Evolutionary conservation across 2,113 vertebrate genomes (phyloP).

Genomic region (Rhegmatorhina hoffmannsi): DNA sequence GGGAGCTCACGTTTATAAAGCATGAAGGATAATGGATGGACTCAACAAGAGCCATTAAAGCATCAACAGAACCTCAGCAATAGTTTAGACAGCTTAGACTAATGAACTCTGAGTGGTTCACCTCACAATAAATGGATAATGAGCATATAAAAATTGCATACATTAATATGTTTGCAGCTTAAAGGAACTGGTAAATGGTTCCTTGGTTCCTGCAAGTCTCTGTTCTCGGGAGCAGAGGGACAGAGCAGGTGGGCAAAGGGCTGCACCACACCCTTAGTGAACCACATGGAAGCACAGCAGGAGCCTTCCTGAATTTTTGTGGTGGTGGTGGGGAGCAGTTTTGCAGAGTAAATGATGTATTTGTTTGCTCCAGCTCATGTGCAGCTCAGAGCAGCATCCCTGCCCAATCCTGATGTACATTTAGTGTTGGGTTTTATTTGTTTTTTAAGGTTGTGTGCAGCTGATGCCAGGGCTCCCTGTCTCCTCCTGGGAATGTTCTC

Average conservation of each 20-base stretch:
- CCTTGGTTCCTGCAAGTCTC: conserved; percentile 30
- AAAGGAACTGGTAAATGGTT: conserved; percentile 43
- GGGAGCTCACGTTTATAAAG: background rate
- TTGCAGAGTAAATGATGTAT: background rate
- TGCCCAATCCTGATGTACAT: background rate
- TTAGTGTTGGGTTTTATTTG: background rate
- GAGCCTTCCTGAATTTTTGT: background rate
- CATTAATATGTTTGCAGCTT: conserved; percentile 30
- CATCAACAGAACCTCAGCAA: background rate
- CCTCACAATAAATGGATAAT: conserved; percentile 47
- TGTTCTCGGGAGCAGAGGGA: background rate
- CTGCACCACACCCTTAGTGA: background rate
- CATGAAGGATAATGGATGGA: background rate
- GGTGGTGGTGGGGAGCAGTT: background rate
- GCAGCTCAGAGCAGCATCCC: background rate
- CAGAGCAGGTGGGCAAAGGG: background rate
- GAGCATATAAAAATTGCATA: background rate
- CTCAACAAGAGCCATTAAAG: conserved; percentile 53
- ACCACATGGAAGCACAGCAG: background rate
- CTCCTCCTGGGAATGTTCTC: background rate
- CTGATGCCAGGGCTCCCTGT: background rate
- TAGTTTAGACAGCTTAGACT: background rate
- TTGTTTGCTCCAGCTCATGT: background rate
- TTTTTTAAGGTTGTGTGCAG: background rate
- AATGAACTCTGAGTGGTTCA: conserved; percentile 1